Base-by-base conservation (phyloP, 2,888 invertebrate species). In the Plemyria rubiginata region DNA sequence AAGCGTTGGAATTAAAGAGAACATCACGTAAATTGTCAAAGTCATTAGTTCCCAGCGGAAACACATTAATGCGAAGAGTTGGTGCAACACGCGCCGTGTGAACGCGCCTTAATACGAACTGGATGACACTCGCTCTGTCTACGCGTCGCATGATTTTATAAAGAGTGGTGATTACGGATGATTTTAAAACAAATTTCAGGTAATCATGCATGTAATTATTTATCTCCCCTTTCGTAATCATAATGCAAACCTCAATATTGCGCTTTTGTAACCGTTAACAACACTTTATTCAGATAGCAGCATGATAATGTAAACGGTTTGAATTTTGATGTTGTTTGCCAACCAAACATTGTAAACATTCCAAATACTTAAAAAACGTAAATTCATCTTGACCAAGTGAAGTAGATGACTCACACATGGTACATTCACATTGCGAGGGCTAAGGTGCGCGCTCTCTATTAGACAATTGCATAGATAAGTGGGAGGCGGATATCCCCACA, bases 371-470 rank as follows among this genome's bases (percentile, higher is more conserved):
- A n/a, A n/a, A 36, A 36, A 36, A 8, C 8, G 0, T 11, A 11
- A 11, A 38, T 38, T 9, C 11, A 0, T 38, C 11, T 11, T 11
- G 11, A 11, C 2, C 36, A 38, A 38, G 36, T 9, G 8, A 11
- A 38, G 9, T 9, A 11, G 36, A 0, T 3, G 1, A 38, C 8
- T 38, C 36, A 38, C 11, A 38, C 11, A 38, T 36, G 36, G 8
- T 2, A 38, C 38, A 15, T 51, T 75, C 16, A 45, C 45, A 22
- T 11, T 2, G 8, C 11, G 1, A 22, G 22, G 9, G 46, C 8
- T 13, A 8, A 15, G 50, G 50, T 78, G 74, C 77, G 74, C 66
- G 67, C 67, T 68, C 75, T 75, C 76, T 78, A 79, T 82, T 77
- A 82, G 73, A 63, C 74, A 70, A 74, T 72, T 71, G 73, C 70